Evolutionary conservation across 1,140 invertebrate genomes (phyloP).

Genomic region (Anastrepha obliqua): DNA sequence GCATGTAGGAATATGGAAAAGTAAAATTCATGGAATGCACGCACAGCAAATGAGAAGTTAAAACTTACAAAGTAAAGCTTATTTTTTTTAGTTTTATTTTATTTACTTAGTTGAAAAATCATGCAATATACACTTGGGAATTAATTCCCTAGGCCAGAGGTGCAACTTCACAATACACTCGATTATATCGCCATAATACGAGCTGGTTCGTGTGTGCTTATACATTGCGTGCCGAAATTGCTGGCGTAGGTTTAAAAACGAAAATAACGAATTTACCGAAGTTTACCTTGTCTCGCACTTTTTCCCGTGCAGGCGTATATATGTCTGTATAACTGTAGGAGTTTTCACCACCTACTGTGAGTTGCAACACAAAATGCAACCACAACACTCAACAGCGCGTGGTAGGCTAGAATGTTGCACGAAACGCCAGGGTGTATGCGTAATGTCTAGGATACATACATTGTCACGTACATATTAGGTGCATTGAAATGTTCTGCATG

Average conservation of each 20-base stretch:
- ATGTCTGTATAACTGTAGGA: not conserved
- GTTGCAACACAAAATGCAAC: not conserved
- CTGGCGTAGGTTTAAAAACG: not conserved
- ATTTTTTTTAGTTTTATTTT: not conserved
- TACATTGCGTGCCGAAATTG: slow-evolving; percentile 3
- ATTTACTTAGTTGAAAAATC: no score
- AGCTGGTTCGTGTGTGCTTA: not conserved
- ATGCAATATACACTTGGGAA: not conserved
- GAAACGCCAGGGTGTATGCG: not conserved
- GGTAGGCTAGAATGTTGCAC: not conserved
- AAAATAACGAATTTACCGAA: slow-evolving; percentile 9
- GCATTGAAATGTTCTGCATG: no score
- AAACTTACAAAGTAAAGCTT: not conserved
- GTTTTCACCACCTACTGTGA: not conserved
- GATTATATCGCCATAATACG: not conserved
- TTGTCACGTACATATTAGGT: no score
- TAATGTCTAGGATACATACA: not conserved
- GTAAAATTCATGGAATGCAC: not conserved
- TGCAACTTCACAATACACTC: not conserved
- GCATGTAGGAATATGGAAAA: not conserved
- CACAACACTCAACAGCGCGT: not conserved
- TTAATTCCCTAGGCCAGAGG: not conserved
- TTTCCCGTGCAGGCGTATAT: not conserved
- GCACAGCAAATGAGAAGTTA: not conserved
- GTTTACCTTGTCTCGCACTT: not conserved